These are phyloP conservation scores for Lasiommata megera DNA, from an alignment of 2,888 invertebrate genomes.

Conservation along the genomic window DNA sequence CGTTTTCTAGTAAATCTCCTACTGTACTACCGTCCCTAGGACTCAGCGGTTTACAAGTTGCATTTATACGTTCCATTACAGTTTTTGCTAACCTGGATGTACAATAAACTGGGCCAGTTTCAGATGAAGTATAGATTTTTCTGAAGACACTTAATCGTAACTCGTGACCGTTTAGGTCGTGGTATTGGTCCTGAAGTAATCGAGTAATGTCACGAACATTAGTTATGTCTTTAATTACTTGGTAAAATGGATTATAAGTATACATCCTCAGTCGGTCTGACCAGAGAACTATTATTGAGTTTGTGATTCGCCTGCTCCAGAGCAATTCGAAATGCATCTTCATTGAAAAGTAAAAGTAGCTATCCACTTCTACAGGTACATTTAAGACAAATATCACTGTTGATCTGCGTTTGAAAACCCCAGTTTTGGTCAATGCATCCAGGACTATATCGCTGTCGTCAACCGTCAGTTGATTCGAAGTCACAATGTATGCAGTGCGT, in stretches of 20 bases:
- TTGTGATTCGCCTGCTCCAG: slow-evolving; percentile 77
- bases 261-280: slow-evolving; percentile 63
- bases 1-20: slow-evolving; percentile 64
- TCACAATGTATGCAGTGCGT: slow-evolving; percentile 64
- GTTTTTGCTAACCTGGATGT: slow-evolving; percentile 53
- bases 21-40: slow-evolving; percentile 68
- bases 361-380: slow-evolving; percentile 48
- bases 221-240: slow-evolving; percentile 62
- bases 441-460: slow-evolving; percentile 59
- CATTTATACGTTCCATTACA: slow-evolving; percentile 59
- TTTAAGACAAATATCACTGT: slow-evolving; percentile 67
- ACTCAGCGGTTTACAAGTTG: slow-evolving; percentile 56
- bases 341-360: slow-evolving; percentile 62
- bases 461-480: slow-evolving; percentile 52
- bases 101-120: slow-evolving; percentile 54
- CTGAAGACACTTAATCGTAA: slow-evolving; percentile 62
- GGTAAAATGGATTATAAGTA: slow-evolving; percentile 74
- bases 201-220: slow-evolving; percentile 54
- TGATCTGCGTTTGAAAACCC: slow-evolving; percentile 67
- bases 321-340: slow-evolving; percentile 71
- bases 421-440: slow-evolving; percentile 58
- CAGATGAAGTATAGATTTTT: slow-evolving; percentile 54
- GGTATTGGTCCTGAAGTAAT: slow-evolving; percentile 50
- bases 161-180: slow-evolving; percentile 56
- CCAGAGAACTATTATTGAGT: slow-evolving; percentile 65